These are phyloP conservation scores for Sclerurus mexicanus DNA, from an alignment of 2,113 vertebrate species.

Conservation along the genomic window DNA sequence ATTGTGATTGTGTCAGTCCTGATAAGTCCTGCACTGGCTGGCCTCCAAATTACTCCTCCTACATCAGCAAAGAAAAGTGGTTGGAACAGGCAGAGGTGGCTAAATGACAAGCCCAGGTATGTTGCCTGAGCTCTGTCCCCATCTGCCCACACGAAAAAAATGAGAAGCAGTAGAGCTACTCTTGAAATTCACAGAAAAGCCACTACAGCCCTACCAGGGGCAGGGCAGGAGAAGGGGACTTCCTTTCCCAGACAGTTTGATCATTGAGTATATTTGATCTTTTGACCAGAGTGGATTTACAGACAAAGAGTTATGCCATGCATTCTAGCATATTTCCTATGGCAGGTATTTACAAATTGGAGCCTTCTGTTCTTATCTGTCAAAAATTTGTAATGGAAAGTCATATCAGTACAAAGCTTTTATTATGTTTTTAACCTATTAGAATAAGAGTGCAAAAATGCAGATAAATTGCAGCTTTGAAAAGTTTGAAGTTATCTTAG, in stretches of 20 bases:
- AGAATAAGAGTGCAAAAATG: not conserved
- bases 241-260: not conserved
- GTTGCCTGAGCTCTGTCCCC: not conserved
- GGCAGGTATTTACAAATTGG: not conserved
- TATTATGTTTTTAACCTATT: not conserved
- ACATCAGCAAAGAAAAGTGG: not conserved
- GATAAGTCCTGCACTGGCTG: not conserved
- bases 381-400: not conserved
- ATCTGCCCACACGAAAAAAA: not conserved
- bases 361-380: not conserved
- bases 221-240: not conserved
- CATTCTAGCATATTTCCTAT: not conserved
- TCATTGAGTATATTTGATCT: not conserved
- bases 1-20: not conserved
- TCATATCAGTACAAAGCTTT: not conserved
- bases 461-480: not conserved
- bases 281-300: not conserved
- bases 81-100: not conserved
- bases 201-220: not conserved
- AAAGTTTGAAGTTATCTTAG: not conserved
- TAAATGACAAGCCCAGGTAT: not conserved
- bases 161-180: not conserved
- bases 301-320: not conserved
- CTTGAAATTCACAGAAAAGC: not conserved
- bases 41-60: not conserved